A percentile compares a stretch with the other conserved stretches of the same genome.
phyloP scores from a whole-genome alignment of 2,888 invertebrate species.

The Eumacrocentrus americanus region DNA sequence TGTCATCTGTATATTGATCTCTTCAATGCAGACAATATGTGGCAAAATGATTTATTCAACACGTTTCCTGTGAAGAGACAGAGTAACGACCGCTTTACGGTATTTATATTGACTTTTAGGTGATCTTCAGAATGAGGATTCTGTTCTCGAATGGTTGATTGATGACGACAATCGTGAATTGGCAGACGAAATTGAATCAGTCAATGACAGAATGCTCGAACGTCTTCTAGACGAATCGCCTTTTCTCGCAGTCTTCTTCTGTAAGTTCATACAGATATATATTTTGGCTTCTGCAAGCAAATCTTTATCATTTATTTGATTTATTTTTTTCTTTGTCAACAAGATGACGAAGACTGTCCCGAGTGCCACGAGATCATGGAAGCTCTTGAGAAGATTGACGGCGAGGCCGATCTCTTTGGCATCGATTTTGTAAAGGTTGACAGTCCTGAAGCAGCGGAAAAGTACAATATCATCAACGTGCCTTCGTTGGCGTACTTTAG shows the following conservation, averaged over 20 bases:
- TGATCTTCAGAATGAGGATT: conserved; percentile 89
- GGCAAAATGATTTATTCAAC: conserved; percentile 1
- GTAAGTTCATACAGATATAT: conserved; percentile 74
- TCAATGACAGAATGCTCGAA: conserved; percentile 88
- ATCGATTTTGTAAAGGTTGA: conserved; percentile 94
- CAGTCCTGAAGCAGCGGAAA: conserved; percentile 80
- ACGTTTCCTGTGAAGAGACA: not conserved
- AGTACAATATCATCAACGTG: conserved; percentile 81
- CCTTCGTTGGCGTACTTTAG: conserved; percentile 90
- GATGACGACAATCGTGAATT: conserved; percentile 93
- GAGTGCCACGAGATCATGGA: conserved; percentile 91
- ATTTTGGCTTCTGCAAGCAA: not conserved
- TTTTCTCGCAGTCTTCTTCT: conserved; percentile 89
- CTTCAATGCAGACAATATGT: conserved; percentile 1
- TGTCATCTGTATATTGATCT: conserved; percentile 1
- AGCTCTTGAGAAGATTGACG: conserved; percentile 91
- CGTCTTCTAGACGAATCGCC: conserved; percentile 85
- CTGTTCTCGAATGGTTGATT: conserved; percentile 89
- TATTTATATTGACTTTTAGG: conserved; percentile 62
- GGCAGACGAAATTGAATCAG: conserved; percentile 92
- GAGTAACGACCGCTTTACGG: not conserved
- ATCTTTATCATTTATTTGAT: not conserved
- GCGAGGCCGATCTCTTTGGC: conserved; percentile 91
- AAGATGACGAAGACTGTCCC: conserved; percentile 88
- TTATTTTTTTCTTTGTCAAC: not conserved